Conservation (phyloP, 1,140 invertebrate genomes). For the Oryctes rhinoceros region DNA sequence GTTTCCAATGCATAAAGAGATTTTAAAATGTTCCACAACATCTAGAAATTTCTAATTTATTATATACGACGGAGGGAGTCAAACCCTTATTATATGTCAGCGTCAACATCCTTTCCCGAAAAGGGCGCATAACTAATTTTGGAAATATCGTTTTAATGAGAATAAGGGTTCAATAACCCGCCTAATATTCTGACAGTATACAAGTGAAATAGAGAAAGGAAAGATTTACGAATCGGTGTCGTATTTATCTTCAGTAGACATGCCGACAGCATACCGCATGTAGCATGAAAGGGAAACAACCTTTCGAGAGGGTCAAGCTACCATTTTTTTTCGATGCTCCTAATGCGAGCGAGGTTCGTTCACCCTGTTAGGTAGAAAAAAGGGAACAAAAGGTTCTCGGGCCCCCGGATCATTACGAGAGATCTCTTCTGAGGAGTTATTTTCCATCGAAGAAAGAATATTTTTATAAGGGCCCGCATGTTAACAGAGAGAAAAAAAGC, state of each 20-base stretch:
- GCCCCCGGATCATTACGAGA: not conserved
- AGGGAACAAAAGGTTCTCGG: not conserved
- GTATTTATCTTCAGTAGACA: conserved; percentile 27
- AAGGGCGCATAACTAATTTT: conserved; percentile 15
- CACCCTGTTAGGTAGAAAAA: conserved; percentile 28
- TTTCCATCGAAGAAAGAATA: conserved; percentile 26
- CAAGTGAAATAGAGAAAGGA: conserved; percentile 21
- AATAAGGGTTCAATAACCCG: conserved; percentile 13
- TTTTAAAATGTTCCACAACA: not conserved
- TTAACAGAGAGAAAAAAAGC: conserved; percentile 1
- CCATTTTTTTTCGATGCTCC: conserved; percentile 12
- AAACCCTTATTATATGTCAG: not conserved
- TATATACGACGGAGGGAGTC: not conserved
- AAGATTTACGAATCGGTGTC: conserved; percentile 35
- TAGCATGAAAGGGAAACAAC: conserved; percentile 25
- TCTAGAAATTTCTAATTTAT: not conserved
- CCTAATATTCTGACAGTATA: not conserved
- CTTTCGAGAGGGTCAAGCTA: conserved; percentile 12
- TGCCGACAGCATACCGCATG: conserved; percentile 17
- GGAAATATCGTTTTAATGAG: not conserved
- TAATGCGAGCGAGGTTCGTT: conserved; percentile 6
- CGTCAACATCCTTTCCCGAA: not conserved
- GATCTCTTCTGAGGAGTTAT: not conserved
- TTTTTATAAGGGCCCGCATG: conserved; percentile 28
- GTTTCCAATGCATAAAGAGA: too few relatives aligned